Evolutionary conservation across 2,113 vertebrate species (phyloP), one percentile per base, ranked within the genome.

Genomic region (Neomonachus schauinslandi): DNA sequence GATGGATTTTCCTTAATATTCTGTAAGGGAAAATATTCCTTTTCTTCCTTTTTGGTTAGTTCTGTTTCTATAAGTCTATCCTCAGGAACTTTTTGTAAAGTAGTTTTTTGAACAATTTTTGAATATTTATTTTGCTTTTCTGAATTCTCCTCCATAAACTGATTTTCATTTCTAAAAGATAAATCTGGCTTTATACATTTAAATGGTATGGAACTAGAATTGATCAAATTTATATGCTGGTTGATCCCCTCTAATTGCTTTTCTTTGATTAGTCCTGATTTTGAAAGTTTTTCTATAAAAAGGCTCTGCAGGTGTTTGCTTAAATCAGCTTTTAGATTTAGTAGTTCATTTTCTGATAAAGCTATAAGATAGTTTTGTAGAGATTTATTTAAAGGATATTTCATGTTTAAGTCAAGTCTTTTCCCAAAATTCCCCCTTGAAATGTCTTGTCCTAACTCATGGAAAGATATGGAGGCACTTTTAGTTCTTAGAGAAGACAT

Each of bases 291-390:
- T 87, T 97, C 97, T 89, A 95, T 39, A 84, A 97, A 97, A 96
- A 97, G 91, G 3, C 57, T 59, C 83, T 98, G 95, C 33, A 98
- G 21, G 14, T 63, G 81, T 96, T 97, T 98, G n/a, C 96, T 97
- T 94, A 98, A 97, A 86, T 98, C 71, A 42, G 61, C 61, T 97
- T 97, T 97, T 97, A 98, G 51, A 97, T 67, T 95, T 98, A 95
- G 80, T 63, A 98, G 39, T 87, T 98, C 98, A 85, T 85, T 98
- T 94, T 98, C 97, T 71, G 98, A 97, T 94, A 98, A 94, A 90
- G 55, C 16, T n/a, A 1, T 7, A 63, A 98, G 77, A 55, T 39
- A 76, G 11, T 91, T 94, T 93, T 97, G 97, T 76, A 98, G 65
- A 93, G 96, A 83, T 65, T 97, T 72, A 83, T 7, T 97, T 96